Evolutionary conservation across 2,888 invertebrate genomes (phyloP).

Genomic region (Cantharis rustica): DNA sequence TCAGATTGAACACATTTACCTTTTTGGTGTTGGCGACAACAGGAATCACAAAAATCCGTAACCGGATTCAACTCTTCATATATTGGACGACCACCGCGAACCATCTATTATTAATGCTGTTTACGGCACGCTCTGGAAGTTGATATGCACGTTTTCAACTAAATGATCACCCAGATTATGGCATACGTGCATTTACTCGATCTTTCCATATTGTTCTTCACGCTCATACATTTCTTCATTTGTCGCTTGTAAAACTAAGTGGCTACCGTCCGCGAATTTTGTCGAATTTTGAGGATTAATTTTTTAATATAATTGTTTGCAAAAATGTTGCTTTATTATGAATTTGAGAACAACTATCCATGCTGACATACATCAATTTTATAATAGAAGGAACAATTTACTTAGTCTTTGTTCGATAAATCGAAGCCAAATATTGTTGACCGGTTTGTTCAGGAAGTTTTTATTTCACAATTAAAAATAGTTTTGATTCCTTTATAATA

Average conservation of each 20-base stretch:
- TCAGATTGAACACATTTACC: slow-evolving; percentile 98
- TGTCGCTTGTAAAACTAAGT: slow-evolving; percentile 90
- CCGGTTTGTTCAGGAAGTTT: too few species aligned
- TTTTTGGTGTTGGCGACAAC: slow-evolving; percentile 99
- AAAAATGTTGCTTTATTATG: slow-evolving; percentile 99
- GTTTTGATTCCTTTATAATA: neutral
- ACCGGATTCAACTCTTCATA: slow-evolving; percentile 98
- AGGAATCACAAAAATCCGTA: slow-evolving; percentile 98
- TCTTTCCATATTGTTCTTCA: slow-evolving; percentile 99
- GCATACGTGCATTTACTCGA: slow-evolving; percentile 99
- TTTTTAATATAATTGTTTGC: slow-evolving; percentile 95
- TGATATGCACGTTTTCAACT: slow-evolving; percentile 99
- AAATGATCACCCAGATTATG: slow-evolving; percentile 98
- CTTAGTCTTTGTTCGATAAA: slow-evolving; percentile 99
- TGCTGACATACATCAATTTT: slow-evolving; percentile 99
- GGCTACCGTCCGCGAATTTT: slow-evolving; percentile 96
- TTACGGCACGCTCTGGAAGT: slow-evolving; percentile 97
- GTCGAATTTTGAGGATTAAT: slow-evolving; percentile 98
- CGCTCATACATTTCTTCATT: slow-evolving; percentile 99
- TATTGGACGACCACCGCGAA: slow-evolving; percentile 96
- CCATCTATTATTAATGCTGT: slow-evolving; percentile 98
- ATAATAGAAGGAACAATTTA: slow-evolving; percentile 99
- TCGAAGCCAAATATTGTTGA: slow-evolving; percentile 96
- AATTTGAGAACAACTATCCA: slow-evolving; percentile 97
- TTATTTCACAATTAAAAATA: too few species aligned